Conservation (phyloP, 2,797 vertebrate species). For the Takifugu ocellatus region DNA sequence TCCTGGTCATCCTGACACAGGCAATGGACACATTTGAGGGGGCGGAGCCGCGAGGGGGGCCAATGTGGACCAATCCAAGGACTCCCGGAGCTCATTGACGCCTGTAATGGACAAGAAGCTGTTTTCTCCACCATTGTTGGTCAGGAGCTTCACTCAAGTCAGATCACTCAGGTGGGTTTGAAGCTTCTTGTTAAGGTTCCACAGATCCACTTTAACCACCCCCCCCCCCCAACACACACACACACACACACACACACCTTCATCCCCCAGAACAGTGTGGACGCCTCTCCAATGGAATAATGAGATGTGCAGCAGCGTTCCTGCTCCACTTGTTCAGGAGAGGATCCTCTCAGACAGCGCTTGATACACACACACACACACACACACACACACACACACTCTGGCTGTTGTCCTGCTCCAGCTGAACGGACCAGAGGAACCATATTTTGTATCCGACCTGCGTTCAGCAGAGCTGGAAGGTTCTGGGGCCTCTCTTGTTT, state of each 20-base stretch:
- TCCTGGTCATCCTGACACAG: constrained; percentile 52
- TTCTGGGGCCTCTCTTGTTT: too few species aligned
- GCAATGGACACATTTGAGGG: constrained; percentile 77
- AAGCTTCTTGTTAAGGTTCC: too few species aligned
- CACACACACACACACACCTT: not conserved
- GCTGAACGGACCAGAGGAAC: too few species aligned
- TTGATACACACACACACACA: constrained; percentile 62
- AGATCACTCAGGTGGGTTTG: constrained; percentile 82
- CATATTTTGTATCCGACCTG: too few species aligned
- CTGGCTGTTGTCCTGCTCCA: not conserved
- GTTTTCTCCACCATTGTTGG: constrained; percentile 80
- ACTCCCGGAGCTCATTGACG: constrained; percentile 90
- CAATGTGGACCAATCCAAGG: constrained; percentile 82
- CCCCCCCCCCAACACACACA: not conserved
- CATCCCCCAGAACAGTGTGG: constrained; percentile 80
- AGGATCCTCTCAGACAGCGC: constrained; percentile 99
- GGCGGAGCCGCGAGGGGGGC: constrained; percentile 48
- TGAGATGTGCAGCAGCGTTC: constrained; percentile 95
- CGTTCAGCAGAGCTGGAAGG: too few species aligned
- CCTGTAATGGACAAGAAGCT: constrained; percentile 83
- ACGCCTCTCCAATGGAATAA: constrained; percentile 97
- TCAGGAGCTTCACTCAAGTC: constrained; percentile 75
- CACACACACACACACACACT: constrained; percentile 8
- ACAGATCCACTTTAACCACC: too few species aligned
- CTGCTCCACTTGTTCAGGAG: constrained; percentile 90